Evolutionary conservation across 2,113 vertebrate species (phyloP).

Genomic region (Alexandromys fortis): DNA sequence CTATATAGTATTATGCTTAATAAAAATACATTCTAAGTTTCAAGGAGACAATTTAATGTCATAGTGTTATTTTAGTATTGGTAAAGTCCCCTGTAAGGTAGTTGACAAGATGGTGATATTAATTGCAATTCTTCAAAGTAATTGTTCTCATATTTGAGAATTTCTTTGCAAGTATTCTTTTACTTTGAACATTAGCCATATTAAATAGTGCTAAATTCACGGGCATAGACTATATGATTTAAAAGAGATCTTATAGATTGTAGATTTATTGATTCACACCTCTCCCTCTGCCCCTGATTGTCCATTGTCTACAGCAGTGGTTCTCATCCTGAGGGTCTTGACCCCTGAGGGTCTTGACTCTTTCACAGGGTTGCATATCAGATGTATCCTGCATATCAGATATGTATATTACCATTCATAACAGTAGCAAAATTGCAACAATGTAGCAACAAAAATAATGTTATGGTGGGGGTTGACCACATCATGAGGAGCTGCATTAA

Average conservation of each 20-base stretch:
- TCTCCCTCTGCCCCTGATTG: too few relatives aligned
- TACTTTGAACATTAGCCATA: constrained; percentile 5
- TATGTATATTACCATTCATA: background rate
- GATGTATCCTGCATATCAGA: background rate
- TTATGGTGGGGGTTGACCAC: background rate
- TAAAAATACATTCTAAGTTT: constrained; percentile 13
- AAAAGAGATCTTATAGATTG: background rate
- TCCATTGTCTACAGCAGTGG: accelerated
- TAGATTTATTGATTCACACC: background rate
- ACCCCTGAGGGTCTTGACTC: background rate
- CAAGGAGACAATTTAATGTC: constrained; percentile 30
- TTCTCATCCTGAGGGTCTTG: background rate
- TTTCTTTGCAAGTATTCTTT: constrained; percentile 16
- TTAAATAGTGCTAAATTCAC: constrained; percentile 20
- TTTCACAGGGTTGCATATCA: background rate
- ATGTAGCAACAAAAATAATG: background rate
- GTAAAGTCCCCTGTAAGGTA: background rate
- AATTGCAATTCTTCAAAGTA: background rate
- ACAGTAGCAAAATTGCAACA: background rate
- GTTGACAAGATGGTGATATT: background rate
- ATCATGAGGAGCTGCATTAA: background rate
- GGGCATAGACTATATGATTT: constrained; percentile 21
- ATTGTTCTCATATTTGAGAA: background rate
- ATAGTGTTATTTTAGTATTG: constrained; percentile 33
- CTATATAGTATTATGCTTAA: constrained; percentile 13